Evolutionary conservation across 2,888 invertebrate species (phyloP).

Genomic region (Sinelater perroti): DNA sequence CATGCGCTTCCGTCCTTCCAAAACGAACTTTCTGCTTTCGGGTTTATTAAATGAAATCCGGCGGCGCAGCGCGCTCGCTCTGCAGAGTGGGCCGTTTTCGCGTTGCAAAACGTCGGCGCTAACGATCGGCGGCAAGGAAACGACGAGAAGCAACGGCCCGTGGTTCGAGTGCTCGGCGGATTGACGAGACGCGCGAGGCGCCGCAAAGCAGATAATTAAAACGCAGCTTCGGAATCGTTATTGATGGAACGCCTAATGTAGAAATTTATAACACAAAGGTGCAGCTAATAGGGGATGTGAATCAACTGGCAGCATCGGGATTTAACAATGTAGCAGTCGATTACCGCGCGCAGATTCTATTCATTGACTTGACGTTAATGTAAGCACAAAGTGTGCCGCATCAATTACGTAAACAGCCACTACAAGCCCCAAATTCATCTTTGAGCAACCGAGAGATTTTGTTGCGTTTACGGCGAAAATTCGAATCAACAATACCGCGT

Average conservation of each 20-base stretch:
- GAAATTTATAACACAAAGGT: slow-evolving; percentile 7
- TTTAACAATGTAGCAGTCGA: slow-evolving; percentile 4
- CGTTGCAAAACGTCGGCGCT: not conserved
- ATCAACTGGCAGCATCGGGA: slow-evolving; percentile 2
- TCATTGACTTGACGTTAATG: not conserved
- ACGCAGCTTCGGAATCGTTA: not conserved
- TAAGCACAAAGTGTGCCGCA: slow-evolving; percentile 2
- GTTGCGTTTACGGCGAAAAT: too few species aligned
- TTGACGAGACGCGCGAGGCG: not conserved
- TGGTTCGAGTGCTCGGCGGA: not conserved
- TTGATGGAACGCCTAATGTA: not conserved
- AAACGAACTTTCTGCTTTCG: slow-evolving; percentile 24
- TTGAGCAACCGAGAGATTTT: not conserved
- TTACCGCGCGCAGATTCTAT: not conserved
- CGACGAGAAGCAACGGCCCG: slow-evolving; percentile 1
- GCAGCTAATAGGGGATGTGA: not conserved
- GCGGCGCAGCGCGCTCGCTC: not conserved
- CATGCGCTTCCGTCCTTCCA: not conserved
- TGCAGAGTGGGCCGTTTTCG: slow-evolving; percentile 1
- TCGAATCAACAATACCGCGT: too few species aligned
- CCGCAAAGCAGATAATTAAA: not conserved
- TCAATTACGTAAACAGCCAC: not conserved
- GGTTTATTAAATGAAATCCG: slow-evolving; percentile 22
- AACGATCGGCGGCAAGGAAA: not conserved
- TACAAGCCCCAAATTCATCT: not conserved